Evolutionary conservation across 2,888 invertebrate genomes (phyloP), one percentile per base, ranked within the genome.

Genomic region (Listrodromus nycthemerus): DNA sequence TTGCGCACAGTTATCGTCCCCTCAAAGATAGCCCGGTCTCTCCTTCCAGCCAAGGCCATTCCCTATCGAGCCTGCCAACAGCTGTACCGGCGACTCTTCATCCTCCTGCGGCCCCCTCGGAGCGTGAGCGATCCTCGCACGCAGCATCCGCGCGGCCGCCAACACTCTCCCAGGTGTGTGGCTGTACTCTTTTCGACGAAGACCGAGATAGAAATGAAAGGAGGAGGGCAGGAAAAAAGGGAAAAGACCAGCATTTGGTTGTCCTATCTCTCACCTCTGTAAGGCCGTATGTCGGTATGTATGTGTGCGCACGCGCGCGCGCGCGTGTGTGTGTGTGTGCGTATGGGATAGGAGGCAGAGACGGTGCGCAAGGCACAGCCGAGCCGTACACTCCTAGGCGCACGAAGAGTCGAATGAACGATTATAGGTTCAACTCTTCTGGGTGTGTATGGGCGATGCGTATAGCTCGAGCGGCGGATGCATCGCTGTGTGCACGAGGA

Each of bases 401-500:
- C 75, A 70, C 65, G 75, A 41, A 45, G 33, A 45, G 52, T 55
- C 55, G 75, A 70, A 81, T 65, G 80, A 81, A 81, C 81, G 81
- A 81, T 81, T 76, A 76, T 76, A 65, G 81, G 75, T 75, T 55
- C 55, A 70, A 19, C 79, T 55, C 76, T 16, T 45, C 41, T 45
- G 41, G 41, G 41, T 45, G 41, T 45, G 41, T 16, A 45, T 16
- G 41, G 41, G 1, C 41, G 41, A 16, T 45, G 41, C 41, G 41
- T 45, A 10, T 16, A 45, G 41, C 13, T 45, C 41, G 41, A 33
- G 7, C 27, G 48, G 48, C 21, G 27, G 70, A 50, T 50, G 24
- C 24, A 33, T 48, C 33, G 69, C 21, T 19, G 67, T 83, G 83
- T 73, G 76, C 66, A 83, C 74, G 79, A 83, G 83, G 83, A 75